These are phyloP conservation scores for Nasonia oneida DNA, from an alignment of 2,888 invertebrate genomes.

Conservation along the genomic window DNA sequence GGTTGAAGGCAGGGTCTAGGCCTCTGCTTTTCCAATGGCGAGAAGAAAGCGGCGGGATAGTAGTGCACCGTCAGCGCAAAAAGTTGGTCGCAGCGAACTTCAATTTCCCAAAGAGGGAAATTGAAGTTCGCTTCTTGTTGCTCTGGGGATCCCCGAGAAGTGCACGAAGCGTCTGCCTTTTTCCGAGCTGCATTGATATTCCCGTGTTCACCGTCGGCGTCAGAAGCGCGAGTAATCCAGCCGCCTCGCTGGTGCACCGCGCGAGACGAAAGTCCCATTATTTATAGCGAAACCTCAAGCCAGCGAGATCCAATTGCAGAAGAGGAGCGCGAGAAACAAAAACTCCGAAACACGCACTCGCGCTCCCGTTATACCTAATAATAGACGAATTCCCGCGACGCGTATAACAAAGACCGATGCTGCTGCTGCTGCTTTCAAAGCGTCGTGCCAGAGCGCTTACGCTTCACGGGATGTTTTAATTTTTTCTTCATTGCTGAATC, in stretches of 20 bases:
- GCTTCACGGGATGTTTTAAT: conserved; percentile 48
- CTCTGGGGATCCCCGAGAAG: too few species aligned
- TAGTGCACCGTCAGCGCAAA: neutral
- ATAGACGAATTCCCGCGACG: conserved; percentile 47
- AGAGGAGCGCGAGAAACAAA: neutral
- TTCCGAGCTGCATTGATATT: conserved; percentile 25
- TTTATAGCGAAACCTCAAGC: conserved; percentile 18
- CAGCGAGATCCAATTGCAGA: neutral
- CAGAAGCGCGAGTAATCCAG: too few species aligned
- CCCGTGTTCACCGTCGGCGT: too few species aligned
- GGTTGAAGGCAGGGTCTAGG: conserved; percentile 40
- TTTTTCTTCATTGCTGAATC: conserved; percentile 39
- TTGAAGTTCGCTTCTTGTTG: too few species aligned
- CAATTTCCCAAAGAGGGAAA: too few species aligned
- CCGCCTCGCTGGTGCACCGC: too few species aligned
- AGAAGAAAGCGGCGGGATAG: conserved; percentile 51
- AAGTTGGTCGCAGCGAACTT: too few species aligned
- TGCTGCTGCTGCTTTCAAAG: neutral
- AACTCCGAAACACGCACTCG: neutral
- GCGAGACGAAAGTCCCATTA: neutral
- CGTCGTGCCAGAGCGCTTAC: conserved; percentile 48
- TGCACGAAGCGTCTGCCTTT: too few species aligned
- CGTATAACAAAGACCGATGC: conserved; percentile 33
- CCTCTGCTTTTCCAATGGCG: conserved; percentile 37
- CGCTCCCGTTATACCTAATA: conserved; percentile 54